Evolutionary conservation across 2,113 vertebrate genomes (phyloP).

Genomic region (Aegotheles bennettii): DNA sequence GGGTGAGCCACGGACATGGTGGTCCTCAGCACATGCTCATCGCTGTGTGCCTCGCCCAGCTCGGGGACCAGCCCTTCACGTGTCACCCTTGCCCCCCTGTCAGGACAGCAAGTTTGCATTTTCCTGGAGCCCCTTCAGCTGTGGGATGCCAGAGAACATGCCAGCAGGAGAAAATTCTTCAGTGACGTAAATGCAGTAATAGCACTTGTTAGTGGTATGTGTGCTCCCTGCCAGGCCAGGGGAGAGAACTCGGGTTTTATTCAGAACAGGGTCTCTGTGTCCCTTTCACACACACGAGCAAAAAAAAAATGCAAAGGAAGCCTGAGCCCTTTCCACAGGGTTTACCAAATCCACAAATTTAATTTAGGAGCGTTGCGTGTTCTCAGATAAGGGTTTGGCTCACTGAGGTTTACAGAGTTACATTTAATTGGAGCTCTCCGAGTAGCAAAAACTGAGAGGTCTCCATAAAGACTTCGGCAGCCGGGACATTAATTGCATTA

Average conservation of each 20-base stretch:
- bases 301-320: neutral
- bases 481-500: constrained; percentile 59
- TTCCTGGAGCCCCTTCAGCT: constrained; percentile 53
- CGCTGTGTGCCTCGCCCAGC: neutral
- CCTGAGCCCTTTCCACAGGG: neutral
- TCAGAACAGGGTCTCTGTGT: neutral
- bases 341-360: constrained; percentile 1
- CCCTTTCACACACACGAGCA: neutral
- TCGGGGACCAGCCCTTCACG: neutral
- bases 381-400: constrained; percentile 41
- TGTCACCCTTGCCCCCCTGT: neutral
- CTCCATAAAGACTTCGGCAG: constrained; percentile 11
- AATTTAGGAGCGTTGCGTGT: neutral
- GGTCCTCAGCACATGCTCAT: neutral
- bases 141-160: neutral
- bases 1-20: fast-evolving
- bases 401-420: constrained; percentile 34
- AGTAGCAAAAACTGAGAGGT: constrained; percentile 24
- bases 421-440: constrained; percentile 47
- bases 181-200: constrained; percentile 50
- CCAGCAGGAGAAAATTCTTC: constrained; percentile 63
- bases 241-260: neutral
- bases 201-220: constrained; percentile 35
- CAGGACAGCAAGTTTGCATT: constrained; percentile 7
- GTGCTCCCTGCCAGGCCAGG: constrained; percentile 56